These are phyloP conservation scores for Oryctolagus cuniculus DNA, from an alignment of 2,113 vertebrate genomes.

Conservation along the genomic window mOryCun1.1 NC_091452.1:17965001-17965500, in stretches of 20 bases:
- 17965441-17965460: not conserved
- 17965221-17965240: not conserved
- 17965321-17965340: not conserved
- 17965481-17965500: not conserved
- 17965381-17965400: not conserved
- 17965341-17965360: not conserved
- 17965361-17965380: not conserved
- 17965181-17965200: not conserved
- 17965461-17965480: no score
- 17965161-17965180: not conserved
- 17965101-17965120: not conserved
- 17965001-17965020: accelerated
- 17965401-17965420: not conserved
- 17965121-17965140: not conserved
- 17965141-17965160: not conserved
- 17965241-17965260: not conserved
- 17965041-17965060: not conserved
- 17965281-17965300: not conserved
- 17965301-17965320: not conserved
- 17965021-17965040: not conserved
- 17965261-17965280: not conserved
- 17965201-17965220: not conserved
- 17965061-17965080: not conserved
- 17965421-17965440: not conserved
- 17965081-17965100: not conserved